These are phyloP conservation scores for Ochotona princeps DNA, from an alignment of 2,113 vertebrate species.

Conservation along the genomic window DNA sequence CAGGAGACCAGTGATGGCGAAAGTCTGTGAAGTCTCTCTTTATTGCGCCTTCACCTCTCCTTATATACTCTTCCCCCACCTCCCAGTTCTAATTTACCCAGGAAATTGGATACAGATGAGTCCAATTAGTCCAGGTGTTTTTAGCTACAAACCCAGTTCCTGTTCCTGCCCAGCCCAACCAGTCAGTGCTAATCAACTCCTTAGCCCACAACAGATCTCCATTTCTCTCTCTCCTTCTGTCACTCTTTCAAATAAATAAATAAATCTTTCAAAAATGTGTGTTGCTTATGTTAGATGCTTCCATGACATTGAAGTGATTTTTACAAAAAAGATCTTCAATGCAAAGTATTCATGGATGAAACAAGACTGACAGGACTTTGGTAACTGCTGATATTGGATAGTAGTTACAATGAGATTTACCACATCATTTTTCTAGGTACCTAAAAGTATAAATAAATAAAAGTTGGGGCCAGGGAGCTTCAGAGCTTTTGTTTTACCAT, in stretches of 20 bases:
- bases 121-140: too few relatives aligned
- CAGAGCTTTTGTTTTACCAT: not conserved
- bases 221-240: too few relatives aligned
- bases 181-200: too few relatives aligned
- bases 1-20: too few relatives aligned
- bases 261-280: not conserved
- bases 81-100: too few relatives aligned
- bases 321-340: not conserved
- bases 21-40: too few relatives aligned
- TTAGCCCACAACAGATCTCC: too few relatives aligned
- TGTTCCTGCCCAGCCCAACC: too few relatives aligned
- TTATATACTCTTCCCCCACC: too few relatives aligned
- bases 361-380: not conserved
- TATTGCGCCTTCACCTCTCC: too few relatives aligned
- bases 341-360: not conserved
- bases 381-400: not conserved
- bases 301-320: not conserved
- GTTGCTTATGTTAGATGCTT: not conserved
- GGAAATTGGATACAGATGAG: too few relatives aligned
- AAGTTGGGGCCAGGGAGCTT: not conserved
- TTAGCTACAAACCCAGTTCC: too few relatives aligned
- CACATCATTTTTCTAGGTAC: not conserved
- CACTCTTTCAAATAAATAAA: not conserved
- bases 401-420: not conserved
- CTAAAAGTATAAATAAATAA: slow-evolving; percentile 14